phyloP scores from a whole-genome alignment of 2,888 invertebrate species.

The Bugulina stolonifera region DNA sequence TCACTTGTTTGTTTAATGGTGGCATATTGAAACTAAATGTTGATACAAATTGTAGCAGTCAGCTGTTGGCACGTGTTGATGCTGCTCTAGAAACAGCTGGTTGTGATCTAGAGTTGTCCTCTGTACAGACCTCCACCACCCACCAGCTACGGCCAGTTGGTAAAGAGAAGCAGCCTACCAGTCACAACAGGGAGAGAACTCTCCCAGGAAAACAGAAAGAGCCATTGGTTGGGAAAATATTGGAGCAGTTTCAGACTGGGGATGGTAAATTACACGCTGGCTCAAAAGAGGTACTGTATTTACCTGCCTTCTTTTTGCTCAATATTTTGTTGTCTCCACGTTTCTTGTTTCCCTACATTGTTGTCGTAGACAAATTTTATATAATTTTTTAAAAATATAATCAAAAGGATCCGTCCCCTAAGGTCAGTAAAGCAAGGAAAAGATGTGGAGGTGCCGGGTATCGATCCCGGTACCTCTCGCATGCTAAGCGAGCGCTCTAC shows the following conservation, averaged over 20 bases:
- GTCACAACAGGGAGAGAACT: too few relatives aligned
- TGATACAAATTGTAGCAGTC: not conserved
- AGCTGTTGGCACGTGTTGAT: slow-evolving; percentile 2
- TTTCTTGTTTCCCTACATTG: too few relatives aligned
- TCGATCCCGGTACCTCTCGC: too few relatives aligned
- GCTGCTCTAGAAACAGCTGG: slow-evolving; percentile 7
- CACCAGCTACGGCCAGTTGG: not conserved
- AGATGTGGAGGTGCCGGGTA: too few relatives aligned
- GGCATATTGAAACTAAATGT: too few relatives aligned
- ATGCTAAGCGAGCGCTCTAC: too few relatives aligned
- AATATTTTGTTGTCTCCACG: too few relatives aligned
- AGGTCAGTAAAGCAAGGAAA: too few relatives aligned
- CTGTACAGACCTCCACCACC: not conserved
- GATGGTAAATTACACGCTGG: not conserved
- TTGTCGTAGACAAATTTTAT: too few relatives aligned
- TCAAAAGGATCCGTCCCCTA: not conserved
- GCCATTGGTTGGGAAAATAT: not conserved
- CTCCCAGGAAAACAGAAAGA: not conserved
- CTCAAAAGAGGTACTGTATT: not conserved
- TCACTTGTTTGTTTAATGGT: too few relatives aligned
- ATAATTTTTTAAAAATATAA: too few relatives aligned
- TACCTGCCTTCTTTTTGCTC: too few relatives aligned
- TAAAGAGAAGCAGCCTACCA: not conserved
- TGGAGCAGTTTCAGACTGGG: not conserved
- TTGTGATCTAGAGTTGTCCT: not conserved